Conservation (phyloP, 2,113 vertebrate species). For the Callorhinus ursinus region DNA sequence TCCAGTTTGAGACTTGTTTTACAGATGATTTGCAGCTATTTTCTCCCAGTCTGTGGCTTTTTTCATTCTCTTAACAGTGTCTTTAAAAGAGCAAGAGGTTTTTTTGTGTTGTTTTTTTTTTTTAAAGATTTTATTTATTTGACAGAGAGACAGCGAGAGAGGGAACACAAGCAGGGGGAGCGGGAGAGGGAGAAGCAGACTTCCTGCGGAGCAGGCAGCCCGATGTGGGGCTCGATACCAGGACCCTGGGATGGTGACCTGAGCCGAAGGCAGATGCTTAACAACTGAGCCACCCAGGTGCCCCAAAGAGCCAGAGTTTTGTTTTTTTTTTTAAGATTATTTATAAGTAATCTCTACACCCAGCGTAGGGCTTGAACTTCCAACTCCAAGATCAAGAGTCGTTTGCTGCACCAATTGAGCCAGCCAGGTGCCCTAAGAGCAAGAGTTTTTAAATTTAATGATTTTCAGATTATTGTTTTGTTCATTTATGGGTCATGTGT, state of each 20-base stretch:
- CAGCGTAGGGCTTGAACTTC: not conserved
- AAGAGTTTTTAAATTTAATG: not conserved
- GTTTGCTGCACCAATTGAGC: not conserved
- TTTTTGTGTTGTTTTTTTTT: not conserved
- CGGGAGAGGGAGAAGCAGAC: too few relatives aligned
- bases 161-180: too few relatives aligned
- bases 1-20: conserved; percentile 11
- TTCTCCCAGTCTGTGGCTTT: not conserved
- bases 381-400: not conserved
- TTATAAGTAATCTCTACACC: not conserved
- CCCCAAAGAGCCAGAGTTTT: not conserved
- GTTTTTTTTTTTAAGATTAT: not conserved
- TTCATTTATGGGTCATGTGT: not conserved
- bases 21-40: not conserved
- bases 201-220: too few relatives aligned
- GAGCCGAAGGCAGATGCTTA: too few relatives aligned
- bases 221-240: too few relatives aligned
- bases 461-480: not conserved
- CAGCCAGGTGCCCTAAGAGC: not conserved
- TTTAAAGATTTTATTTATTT: not conserved
- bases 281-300: too few relatives aligned
- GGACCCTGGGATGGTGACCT: too few relatives aligned
- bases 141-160: too few relatives aligned
- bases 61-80: conserved; percentile 2
- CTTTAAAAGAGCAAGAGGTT: not conserved